phyloP scores from a whole-genome alignment of 2,113 vertebrate genomes.

The Pedetes capensis region DNA sequence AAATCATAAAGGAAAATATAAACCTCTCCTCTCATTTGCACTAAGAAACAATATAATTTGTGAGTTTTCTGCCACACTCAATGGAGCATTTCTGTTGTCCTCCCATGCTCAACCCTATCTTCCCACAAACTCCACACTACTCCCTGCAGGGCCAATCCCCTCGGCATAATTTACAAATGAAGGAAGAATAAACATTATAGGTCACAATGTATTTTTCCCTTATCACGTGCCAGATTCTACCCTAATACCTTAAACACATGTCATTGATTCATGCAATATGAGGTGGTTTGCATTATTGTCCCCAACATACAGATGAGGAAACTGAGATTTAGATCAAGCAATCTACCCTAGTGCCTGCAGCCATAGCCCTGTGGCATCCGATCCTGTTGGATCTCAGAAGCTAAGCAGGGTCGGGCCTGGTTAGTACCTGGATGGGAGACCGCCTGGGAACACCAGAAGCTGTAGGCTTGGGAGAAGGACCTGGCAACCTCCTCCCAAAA shows the following conservation, averaged over 20 bases:
- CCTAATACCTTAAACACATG: background rate
- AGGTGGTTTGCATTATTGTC: too few relatives aligned
- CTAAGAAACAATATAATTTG: background rate
- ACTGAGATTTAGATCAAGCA: too few relatives aligned
- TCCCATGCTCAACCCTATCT: background rate
- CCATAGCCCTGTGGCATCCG: too few relatives aligned
- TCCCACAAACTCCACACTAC: background rate
- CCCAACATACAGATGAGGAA: too few relatives aligned
- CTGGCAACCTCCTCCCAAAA: too few relatives aligned
- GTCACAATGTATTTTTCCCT: background rate
- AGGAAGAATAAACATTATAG: background rate
- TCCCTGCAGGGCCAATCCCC: background rate
- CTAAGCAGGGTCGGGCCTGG: too few relatives aligned
- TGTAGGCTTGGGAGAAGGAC: too few relatives aligned
- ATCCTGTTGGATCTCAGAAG: too few relatives aligned
- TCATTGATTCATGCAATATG: background rate
- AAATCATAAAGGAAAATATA: background rate
- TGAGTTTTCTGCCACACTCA: fast-evolving
- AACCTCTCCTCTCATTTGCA: background rate
- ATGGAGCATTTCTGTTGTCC: background rate
- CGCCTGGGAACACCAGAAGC: too few relatives aligned
- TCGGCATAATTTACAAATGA: background rate
- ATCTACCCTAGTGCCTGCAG: too few relatives aligned
- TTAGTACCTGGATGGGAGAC: too few relatives aligned
- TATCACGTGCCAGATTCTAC: background rate